Base-by-base conservation (phyloP, 2,888 invertebrate genomes). In the Dioctria rufipes region DNA sequence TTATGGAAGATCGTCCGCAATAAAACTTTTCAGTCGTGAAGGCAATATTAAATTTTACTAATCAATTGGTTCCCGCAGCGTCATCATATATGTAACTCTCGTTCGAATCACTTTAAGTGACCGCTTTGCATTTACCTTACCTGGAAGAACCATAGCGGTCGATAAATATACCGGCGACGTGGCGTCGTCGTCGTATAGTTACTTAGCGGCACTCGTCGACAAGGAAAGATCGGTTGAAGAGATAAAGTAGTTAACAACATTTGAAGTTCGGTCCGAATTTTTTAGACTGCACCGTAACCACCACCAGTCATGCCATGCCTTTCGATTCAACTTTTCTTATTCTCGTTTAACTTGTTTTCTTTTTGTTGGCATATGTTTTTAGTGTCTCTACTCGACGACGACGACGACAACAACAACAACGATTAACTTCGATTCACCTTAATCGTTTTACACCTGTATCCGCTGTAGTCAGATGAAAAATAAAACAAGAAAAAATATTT, bases 21-120 rank as follows among this genome's bases (percentile, higher is more conserved):
- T 69, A 46, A 49, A 69, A 69, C 69, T 46, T 25, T 42, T 69
- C 69, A 37, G 25, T 46, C 69, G 69, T 69, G 49, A 69, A 51
- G 69, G 69, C 49, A 69, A n/a, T 2, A 25, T 69, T 69, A 69
- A 69, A 69, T 39, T 49, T 69, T 69, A 46, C 69, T 69, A 69
- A 69, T 69, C 69, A 69, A 69, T 69, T 69, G 69, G 69, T 69
- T 69, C 69, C 49, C 37, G n/a, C 25, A 25, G 25, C 25, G 25
- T 25, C 25, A 25, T 25, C 25, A 25, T 25, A 25, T 25, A 25
- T 25, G 25, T 25, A 46, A 69, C 69, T 69, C 69, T 69, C 69
- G 69, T 69, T 69, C 69, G 69, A 25, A 49, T 69, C 49, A 49
- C 69, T 69, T 69, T 43, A 69, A 69, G 69, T 69, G 69, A 46